Evolutionary conservation across 2,113 vertebrate genomes (phyloP).

Genomic region (Melanerpes aurifrons): DNA sequence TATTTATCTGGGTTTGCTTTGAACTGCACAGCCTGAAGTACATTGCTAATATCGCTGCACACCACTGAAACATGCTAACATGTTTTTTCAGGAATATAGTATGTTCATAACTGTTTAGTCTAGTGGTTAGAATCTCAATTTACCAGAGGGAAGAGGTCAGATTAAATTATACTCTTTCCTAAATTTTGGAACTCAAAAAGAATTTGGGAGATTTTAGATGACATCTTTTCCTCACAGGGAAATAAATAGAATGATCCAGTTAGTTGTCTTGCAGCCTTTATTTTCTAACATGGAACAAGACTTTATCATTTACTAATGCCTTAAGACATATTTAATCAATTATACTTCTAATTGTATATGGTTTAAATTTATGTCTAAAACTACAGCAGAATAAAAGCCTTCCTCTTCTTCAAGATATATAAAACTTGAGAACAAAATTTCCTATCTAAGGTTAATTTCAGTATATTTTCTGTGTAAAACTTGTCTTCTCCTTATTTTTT

Average conservation of each 20-base stretch:
- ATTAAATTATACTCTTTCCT: not conserved
- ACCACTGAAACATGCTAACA: not conserved
- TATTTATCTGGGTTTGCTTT: not conserved
- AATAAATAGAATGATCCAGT: not conserved
- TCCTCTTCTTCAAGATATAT: not conserved
- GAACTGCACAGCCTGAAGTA: not conserved
- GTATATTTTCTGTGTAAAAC: not conserved
- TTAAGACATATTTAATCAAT: not conserved
- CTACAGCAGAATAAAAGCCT: not conserved
- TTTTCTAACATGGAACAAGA: not conserved
- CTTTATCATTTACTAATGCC: not conserved
- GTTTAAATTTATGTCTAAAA: not conserved
- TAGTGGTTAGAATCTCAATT: not conserved
- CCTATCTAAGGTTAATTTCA: not conserved
- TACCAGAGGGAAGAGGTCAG: not conserved
- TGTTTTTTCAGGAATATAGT: not conserved
- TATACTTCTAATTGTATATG: not conserved
- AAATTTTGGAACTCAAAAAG: not conserved
- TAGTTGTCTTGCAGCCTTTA: not conserved
- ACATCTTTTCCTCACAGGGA: not conserved
- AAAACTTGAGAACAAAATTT: not conserved
- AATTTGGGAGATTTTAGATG: not conserved
- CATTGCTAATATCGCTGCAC: not conserved
- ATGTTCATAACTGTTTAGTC: not conserved
- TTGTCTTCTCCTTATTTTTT: fast-evolving